phyloP scores from a whole-genome alignment of 1,140 invertebrate genomes.

The Bombus breviceps region DNA sequence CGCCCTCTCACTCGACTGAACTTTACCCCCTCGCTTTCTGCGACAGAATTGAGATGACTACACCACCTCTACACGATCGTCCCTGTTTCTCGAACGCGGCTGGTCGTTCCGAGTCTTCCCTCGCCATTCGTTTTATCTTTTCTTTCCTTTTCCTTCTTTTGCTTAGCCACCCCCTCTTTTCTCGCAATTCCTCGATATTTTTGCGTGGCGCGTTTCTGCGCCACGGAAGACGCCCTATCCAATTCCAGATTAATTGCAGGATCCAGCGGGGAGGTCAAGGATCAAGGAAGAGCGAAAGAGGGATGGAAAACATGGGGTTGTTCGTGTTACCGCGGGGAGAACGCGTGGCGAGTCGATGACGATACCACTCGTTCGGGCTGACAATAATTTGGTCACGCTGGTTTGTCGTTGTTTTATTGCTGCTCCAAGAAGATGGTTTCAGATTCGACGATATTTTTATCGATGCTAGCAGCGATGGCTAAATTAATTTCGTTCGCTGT shows the following conservation, averaged over 20 bases:
- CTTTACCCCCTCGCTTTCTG: constrained; percentile 65
- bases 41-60: constrained; percentile 59
- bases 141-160: constrained; percentile 38
- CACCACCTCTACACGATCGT: neutral
- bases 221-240: constrained; percentile 70
- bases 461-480: no score
- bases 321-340: constrained; percentile 2
- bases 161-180: neutral
- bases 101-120: neutral
- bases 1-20: constrained; percentile 79
- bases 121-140: constrained; percentile 2
- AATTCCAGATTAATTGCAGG: constrained; percentile 80
- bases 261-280: constrained; percentile 73
- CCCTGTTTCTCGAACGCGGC: no score
- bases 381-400: constrained; percentile 22
- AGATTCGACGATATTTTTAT: neutral
- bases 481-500: no score
- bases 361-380: constrained; percentile 4
- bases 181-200: constrained; percentile 37
- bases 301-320: constrained; percentile 25
- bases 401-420: neutral
- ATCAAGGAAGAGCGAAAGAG: constrained; percentile 51
- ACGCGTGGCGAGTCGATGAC: constrained; percentile 7
- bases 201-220: constrained; percentile 47
- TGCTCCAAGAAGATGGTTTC: neutral